Evolutionary conservation across 1,140 invertebrate species (phyloP).

Genomic region (Drosophila subpulchrella): DNA sequence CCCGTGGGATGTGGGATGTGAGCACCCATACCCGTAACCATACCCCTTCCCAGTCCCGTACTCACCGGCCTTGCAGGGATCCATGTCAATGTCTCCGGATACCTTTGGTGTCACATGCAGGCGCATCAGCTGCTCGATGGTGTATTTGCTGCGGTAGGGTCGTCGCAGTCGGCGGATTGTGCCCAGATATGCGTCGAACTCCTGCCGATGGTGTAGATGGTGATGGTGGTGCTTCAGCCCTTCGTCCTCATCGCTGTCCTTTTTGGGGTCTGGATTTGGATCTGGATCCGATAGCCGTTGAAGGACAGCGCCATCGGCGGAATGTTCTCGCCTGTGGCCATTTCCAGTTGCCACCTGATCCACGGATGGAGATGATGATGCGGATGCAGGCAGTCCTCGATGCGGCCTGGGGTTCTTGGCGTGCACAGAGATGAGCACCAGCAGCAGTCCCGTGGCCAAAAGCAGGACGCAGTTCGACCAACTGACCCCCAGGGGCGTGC

Average conservation of each 20-base stretch:
- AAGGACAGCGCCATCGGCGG: not conserved
- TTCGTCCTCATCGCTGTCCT: not conserved
- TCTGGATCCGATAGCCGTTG: conserved; percentile 8
- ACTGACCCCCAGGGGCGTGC: conserved; percentile 42
- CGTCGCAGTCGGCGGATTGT: conserved; percentile 42
- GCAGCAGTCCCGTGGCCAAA: conserved; percentile 59
- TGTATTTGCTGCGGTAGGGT: conserved; percentile 86
- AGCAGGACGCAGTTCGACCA: conserved; percentile 71
- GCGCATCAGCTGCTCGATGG: conserved; percentile 89
- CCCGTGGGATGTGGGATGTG: conserved; percentile 10
- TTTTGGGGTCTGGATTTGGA: not conserved
- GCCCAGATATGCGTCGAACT: conserved; percentile 45
- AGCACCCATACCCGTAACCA: not conserved
- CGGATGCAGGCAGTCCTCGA: conserved; percentile 16
- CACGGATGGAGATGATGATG: conserved; percentile 7
- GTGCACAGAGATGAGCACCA: conserved; percentile 75
- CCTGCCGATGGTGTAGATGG: conserved; percentile 35
- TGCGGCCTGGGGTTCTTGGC: conserved; percentile 71
- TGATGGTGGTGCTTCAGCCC: conserved; percentile 22
- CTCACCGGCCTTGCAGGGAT: conserved; percentile 94
- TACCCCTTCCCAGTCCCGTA: conserved; percentile 31
- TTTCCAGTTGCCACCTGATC: conserved; percentile 32
- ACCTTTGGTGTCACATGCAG: conserved; percentile 88
- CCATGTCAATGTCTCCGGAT: conserved; percentile 91
- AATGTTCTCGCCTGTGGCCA: conserved; percentile 13